Evolutionary conservation across 2,888 invertebrate species (phyloP).

Genomic region (Anorthoa munda): DNA sequence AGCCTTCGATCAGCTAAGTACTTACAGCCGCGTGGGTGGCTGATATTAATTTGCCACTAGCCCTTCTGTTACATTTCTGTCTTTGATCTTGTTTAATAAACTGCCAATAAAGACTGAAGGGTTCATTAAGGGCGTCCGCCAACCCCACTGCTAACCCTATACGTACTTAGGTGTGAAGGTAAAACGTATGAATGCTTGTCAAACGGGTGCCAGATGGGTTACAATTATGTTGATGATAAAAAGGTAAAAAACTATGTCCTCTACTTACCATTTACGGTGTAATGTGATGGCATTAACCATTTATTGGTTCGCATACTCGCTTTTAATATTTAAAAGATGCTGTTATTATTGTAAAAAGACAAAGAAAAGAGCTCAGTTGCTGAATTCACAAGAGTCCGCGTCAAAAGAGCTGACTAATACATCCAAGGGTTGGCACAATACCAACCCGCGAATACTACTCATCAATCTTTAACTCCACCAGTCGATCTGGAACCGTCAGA

Average conservation of each 20-base stretch:
- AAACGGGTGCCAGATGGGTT: background rate
- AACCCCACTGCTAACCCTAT: background rate
- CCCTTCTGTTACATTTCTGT: conserved; percentile 6
- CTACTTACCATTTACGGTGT: conserved; percentile 2
- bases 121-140: background rate
- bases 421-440: conserved; percentile 48
- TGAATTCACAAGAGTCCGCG: background rate
- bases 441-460: conserved; percentile 30
- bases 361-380: background rate
- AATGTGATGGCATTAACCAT: conserved; percentile 19
- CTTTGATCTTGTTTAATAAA: conserved; percentile 17
- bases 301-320: conserved; percentile 2
- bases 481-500: conserved; percentile 28
- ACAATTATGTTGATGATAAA: conserved; percentile 17
- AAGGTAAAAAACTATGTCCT: conserved; percentile 9
- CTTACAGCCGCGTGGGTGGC: too few relatives aligned
- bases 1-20: too few relatives aligned
- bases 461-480: conserved; percentile 43
- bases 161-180: background rate
- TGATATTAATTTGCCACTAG: background rate
- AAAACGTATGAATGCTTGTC: background rate
- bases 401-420: conserved; percentile 25
- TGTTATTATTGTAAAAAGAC: conserved; percentile 14
- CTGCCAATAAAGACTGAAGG: background rate
- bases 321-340: background rate